A percentile compares a stretch with the other conserved stretches of the same genome.
phyloP scores from a whole-genome alignment of 2,113 vertebrate species.

The Corydoras sp. region DNA sequence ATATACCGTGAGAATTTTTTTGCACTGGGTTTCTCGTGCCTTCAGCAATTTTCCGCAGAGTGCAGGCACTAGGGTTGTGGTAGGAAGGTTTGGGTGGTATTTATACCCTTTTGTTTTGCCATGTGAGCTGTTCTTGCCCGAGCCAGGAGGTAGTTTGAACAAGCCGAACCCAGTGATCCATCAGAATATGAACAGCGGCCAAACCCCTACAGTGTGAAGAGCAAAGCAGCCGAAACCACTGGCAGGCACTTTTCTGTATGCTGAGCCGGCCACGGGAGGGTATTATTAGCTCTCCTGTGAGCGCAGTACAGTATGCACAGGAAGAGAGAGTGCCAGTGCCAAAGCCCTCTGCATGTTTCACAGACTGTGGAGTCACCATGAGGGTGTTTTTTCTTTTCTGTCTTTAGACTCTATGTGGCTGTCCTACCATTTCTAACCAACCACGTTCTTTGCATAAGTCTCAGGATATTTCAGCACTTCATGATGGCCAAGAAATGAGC shows the following conservation, averaged over 20 bases:
- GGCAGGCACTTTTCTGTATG: slow-evolving; percentile 44
- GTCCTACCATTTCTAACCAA: slow-evolving; percentile 26
- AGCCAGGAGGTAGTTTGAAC: slow-evolving; percentile 53
- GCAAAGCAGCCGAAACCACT: slow-evolving; percentile 43
- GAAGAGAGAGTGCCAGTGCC: slow-evolving; percentile 33
- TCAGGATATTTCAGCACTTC: slow-evolving; percentile 41
- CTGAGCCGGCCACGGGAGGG: slow-evolving; percentile 40
- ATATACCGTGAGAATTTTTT: slow-evolving; percentile 57
- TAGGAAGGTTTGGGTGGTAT: slow-evolving; percentile 45
- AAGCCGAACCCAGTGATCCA: slow-evolving; percentile 49
- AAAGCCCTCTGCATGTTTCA: slow-evolving; percentile 34
- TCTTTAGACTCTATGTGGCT: slow-evolving; percentile 38
- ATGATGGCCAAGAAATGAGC: slow-evolving; percentile 30
- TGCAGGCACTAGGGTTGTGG: slow-evolving; percentile 36
- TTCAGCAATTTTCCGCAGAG: slow-evolving; percentile 57
- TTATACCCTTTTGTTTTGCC: slow-evolving; percentile 57
- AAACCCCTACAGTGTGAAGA: slow-evolving; percentile 54
- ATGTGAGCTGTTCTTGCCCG: slow-evolving; percentile 44
- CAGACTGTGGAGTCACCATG: slow-evolving; percentile 46
- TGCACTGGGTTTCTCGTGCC: slow-evolving; percentile 54
- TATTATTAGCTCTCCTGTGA: slow-evolving; percentile 48
- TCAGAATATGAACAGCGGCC: slow-evolving; percentile 48
- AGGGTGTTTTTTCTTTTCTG: slow-evolving; percentile 35
- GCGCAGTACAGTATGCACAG: slow-evolving; percentile 39
- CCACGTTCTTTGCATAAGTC: slow-evolving; percentile 41